A percentile compares a stretch with the other conserved stretches of the same genome.
phyloP scores from a whole-genome alignment of 2,113 vertebrate species.

The Rhinolophus ferrumequinum region DNA sequence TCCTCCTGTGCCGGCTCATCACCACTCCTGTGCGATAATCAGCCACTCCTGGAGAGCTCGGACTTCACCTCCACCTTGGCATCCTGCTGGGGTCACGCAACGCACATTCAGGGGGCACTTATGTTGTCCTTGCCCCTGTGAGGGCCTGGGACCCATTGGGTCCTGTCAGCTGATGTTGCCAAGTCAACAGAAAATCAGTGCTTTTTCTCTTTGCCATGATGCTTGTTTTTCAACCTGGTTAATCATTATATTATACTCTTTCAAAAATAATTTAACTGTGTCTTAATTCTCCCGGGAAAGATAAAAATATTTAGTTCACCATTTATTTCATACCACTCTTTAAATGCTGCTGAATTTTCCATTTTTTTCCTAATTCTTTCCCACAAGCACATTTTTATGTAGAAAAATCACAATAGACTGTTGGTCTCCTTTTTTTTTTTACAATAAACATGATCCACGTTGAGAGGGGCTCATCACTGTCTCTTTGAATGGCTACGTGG shows the following conservation, averaged over 20 bases:
- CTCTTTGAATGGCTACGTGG: background rate
- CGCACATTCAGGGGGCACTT: background rate
- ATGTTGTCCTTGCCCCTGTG: background rate
- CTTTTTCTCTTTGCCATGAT: background rate
- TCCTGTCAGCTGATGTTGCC: background rate
- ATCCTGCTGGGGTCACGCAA: background rate
- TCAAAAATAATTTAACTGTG: background rate
- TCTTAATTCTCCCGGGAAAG: slow-evolving; percentile 2
- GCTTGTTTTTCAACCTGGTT: background rate
- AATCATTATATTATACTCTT: background rate
- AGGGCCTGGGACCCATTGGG: background rate
- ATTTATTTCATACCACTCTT: background rate
- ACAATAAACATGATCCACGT: background rate
- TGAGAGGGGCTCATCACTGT: background rate
- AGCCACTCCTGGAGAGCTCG: background rate
- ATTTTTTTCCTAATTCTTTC: background rate
- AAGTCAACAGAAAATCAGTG: background rate
- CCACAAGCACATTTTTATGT: background rate
- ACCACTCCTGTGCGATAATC: background rate
- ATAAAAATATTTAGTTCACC: background rate
- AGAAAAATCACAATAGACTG: background rate
- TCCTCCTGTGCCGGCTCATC: background rate
- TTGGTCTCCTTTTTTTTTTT: background rate
- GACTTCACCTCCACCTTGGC: background rate
- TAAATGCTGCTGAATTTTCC: background rate